A percentile compares a stretch with the other conserved stretches of the same genome.
phyloP scores from a whole-genome alignment of 2,888 invertebrate species.

The Blera fallax region DNA sequence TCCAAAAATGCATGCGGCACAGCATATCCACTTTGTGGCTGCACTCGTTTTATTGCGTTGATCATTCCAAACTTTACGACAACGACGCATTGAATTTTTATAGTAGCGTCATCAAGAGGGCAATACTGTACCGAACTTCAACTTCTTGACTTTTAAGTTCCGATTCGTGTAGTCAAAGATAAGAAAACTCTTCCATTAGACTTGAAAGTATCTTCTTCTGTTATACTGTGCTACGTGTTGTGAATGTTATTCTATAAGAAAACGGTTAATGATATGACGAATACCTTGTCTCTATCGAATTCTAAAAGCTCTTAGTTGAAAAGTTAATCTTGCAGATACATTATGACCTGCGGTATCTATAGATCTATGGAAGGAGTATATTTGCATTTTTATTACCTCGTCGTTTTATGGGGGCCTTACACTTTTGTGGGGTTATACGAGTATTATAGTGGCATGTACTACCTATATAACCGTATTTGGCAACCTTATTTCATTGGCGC shows the following conservation, averaged over 20 bases:
- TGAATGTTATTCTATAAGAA: slow-evolving; percentile 42
- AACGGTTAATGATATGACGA: slow-evolving; percentile 55
- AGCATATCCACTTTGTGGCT: slow-evolving; percentile 52
- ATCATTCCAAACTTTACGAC: slow-evolving; percentile 50
- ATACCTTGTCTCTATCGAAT: not conserved
- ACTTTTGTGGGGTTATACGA: slow-evolving; percentile 22
- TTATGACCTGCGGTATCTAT: slow-evolving; percentile 29
- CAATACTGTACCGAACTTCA: not conserved
- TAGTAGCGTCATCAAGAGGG: slow-evolving; percentile 1
- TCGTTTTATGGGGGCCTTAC: slow-evolving; percentile 12
- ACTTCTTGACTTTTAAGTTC: slow-evolving; percentile 25
- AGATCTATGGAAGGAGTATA: slow-evolving; percentile 28
- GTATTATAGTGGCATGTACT: not conserved
- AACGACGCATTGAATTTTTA: slow-evolving; percentile 25
- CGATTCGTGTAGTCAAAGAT: slow-evolving; percentile 36
- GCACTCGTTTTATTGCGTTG: slow-evolving; percentile 53
- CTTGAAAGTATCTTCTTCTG: not conserved
- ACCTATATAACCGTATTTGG: not conserved
- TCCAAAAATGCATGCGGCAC: slow-evolving; percentile 35
- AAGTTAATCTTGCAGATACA: slow-evolving; percentile 44
- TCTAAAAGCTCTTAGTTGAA: slow-evolving; percentile 21
- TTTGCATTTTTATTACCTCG: slow-evolving; percentile 60
- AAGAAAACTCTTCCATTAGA: slow-evolving; percentile 45
- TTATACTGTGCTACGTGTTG: not conserved
- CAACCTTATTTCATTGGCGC: not conserved